Base-by-base conservation (phyloP, 2,888 invertebrate genomes). In the Cataglyphis cursor region DNA sequence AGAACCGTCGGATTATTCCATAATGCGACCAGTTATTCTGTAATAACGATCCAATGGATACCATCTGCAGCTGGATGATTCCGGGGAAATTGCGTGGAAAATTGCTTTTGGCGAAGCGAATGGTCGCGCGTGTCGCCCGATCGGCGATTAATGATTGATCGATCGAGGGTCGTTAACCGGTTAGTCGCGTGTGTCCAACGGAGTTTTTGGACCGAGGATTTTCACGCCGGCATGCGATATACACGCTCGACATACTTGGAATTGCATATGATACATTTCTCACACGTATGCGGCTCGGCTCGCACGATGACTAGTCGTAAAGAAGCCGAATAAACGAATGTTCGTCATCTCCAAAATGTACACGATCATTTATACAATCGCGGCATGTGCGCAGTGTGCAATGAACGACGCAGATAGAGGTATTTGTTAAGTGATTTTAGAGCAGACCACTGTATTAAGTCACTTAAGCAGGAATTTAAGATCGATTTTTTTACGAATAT, bases 381-480 rank as follows among this genome's bases (percentile, higher is more conserved):
- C 78, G 78, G 48, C 82, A 76, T 57, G 59, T 65, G 54, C 66
- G 59, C 44, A 21, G 6, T 15, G 54, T 59, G 62, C 48, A 64
- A 64, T 24, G 66, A 65, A 59, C 41, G 57, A 41, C 64, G 68
- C 31, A 41, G 10, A n/a, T 59, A 31, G 76, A 75, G 75, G 72
- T 72, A 76, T 66, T 24, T 38, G 35, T 87, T 80, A 82, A 83
- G 59, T 51, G 70, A 81, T 18, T 51, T 51, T 85, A 82, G 75
- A 70, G 44, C 82, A 80, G 72, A 59, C 70, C 73, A 87, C 80
- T 83, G 87, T 76, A 83, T 83, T 85, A 68, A 80, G 62, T 76
- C 65, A 48, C 73, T 76, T 68, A 87, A 64, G n/a, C 76, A 82
- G 72, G 70, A 80, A 80, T 35, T 80, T 61, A 48, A 44, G 21